Conservation (phyloP, 37 sponge, comb jelly and placozoan genomes). For the Geodia barretti region DNA sequence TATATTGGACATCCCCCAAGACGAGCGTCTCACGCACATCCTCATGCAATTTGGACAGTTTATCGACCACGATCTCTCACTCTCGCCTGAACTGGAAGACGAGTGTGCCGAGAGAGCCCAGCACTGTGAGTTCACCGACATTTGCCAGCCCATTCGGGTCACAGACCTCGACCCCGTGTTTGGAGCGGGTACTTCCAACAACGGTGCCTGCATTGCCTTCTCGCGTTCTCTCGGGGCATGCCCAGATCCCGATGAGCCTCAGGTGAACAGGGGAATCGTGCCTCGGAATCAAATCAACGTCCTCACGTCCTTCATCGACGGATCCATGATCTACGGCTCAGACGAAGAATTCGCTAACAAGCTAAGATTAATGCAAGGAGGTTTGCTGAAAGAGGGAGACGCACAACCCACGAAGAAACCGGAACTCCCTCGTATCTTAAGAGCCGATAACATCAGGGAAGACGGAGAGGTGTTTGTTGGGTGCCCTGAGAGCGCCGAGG, state of each 20-base stretch:
- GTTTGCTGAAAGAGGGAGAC: conserved; percentile 1
- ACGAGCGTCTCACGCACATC: conserved; percentile 72
- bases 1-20: conserved; percentile 16
- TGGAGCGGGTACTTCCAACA: conserved; percentile 27
- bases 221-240: conserved; percentile 57
- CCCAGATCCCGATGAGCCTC: not conserved
- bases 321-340: conserved; percentile 76
- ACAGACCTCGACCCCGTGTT: conserved; percentile 28
- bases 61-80: conserved; percentile 85
- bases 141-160: conserved; percentile 61
- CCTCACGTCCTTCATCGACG: conserved; percentile 74
- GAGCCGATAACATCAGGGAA: not conserved
- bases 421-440: not conserved
- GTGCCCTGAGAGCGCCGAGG: not conserved
- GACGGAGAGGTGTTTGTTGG: not conserved
- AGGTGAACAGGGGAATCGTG: not conserved
- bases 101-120: not conserved
- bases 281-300: conserved; percentile 69
- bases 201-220: conserved; percentile 60
- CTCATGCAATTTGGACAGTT: conserved; percentile 98
- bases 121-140: conserved; percentile 27
- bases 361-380: conserved; percentile 16
- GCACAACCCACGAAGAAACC: not conserved
- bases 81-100: conserved; percentile 29
- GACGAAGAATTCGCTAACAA: not conserved